Base-by-base conservation (phyloP, 2,113 vertebrate species). In the Lepisosteus oculatus region DNA sequence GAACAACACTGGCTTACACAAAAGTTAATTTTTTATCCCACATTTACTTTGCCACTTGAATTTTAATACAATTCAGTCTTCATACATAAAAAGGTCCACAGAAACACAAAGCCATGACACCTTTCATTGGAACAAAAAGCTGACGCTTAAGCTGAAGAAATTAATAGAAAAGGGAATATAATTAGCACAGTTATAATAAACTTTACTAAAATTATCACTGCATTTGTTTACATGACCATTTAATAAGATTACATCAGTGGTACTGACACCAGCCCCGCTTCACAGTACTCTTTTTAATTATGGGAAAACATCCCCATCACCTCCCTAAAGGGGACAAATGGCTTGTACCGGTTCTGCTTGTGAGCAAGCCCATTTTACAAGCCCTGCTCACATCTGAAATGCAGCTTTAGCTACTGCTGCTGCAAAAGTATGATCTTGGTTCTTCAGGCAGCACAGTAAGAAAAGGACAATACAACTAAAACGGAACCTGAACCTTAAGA, bases 231-330 rank as follows among this genome's bases (percentile, higher is more conserved):
- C 4, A 6, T 59, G 29, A 29, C 29, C 29, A 59, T 59, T 3
- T 13, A 14, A 59, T 59, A 59, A 3, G 65, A 77, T 67, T 56
- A 69, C 70, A 78, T 70, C 56, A 67, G 62, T 47, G 41, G 47
- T 57, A 7, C 13, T 57, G 5, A 51, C 47, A 51, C 47, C 47
- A 51, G 9, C 5, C 47, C 9, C 5, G 63, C 8, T 70, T 65
- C 54, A 65, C 41, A 66, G 51, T 56, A 63, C 71, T 75, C 67
- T 55, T 71, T 76, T 73, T 81, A 74, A 82, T 80, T 79, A 80
- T 62, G 77, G 64, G 57, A 74, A 70, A 77, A 78, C 65, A 68
- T 61, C 61, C 76, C 13, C 68, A 43, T 66, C 69, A 67, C 45
- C 72, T 41, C 9, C 15, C 64, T 63, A n/a, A 47, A 57, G 65